phyloP scores from a whole-genome alignment of 2,797 vertebrate species.

The Mormyrus hasselquistii region DNA sequence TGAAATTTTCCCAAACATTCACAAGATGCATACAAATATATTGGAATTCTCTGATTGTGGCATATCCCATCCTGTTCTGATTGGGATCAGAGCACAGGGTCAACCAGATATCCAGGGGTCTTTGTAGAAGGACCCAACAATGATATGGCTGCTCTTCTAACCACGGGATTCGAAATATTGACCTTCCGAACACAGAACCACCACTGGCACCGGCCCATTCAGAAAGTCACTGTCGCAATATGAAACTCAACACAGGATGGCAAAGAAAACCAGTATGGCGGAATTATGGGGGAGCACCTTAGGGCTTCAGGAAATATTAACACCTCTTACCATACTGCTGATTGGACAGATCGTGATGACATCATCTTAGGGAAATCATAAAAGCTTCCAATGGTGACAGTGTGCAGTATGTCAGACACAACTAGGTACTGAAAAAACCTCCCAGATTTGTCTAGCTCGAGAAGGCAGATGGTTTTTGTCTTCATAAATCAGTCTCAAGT shows the following conservation, averaged over 20 bases:
- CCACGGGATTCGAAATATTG: neutral
- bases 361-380: neutral
- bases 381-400: neutral
- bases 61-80: neutral
- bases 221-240: neutral
- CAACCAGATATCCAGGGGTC: neutral
- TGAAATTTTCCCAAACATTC: neutral
- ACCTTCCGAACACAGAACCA: neutral
- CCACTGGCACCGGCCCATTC: neutral
- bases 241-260: neutral
- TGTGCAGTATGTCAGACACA: constrained; percentile 11
- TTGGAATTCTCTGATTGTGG: neutral
- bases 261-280: neutral
- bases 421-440: constrained; percentile 7
- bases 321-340: neutral
- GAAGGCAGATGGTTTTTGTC: constrained; percentile 26
- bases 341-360: neutral
- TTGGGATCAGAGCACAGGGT: neutral
- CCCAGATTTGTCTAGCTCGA: neutral
- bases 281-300: neutral
- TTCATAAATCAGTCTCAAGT: constrained; percentile 17
- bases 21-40: neutral
- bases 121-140: neutral
- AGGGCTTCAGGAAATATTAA: neutral
- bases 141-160: neutral